Percentiles rank a stretch among this genome's conserved stretches.
Conservation (phyloP, 2,797 vertebrate species). For the Rhyacichthys aspro region DNA sequence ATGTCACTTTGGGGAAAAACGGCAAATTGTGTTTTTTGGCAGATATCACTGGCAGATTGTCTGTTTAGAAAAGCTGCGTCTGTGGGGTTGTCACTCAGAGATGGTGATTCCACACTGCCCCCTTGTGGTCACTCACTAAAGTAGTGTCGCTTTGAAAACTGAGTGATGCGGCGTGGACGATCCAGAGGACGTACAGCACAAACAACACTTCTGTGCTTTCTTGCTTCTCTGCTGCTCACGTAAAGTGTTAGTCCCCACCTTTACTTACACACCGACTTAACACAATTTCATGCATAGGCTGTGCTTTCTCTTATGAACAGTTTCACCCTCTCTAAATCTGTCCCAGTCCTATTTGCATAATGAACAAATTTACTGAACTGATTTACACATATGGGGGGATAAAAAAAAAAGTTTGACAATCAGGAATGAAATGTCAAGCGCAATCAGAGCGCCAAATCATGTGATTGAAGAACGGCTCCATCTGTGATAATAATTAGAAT, state of each 20-base stretch:
- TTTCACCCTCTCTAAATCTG: constrained; percentile 36
- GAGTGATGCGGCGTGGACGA: neutral
- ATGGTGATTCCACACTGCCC: constrained; percentile 78
- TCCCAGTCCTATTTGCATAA: constrained; percentile 54
- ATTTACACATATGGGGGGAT: constrained; percentile 50
- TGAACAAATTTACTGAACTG: constrained; percentile 41
- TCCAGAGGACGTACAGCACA: no score
- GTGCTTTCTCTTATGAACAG: constrained; percentile 19
- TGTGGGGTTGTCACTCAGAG: constrained; percentile 37
- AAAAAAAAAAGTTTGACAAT: constrained; percentile 39
- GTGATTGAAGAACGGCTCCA: constrained; percentile 69
- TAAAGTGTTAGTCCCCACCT: neutral
- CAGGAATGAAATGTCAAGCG: constrained; percentile 67
- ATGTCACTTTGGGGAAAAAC: constrained; percentile 28
- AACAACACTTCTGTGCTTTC: neutral
- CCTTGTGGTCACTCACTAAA: constrained; percentile 68
- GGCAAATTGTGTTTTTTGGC: constrained; percentile 27
- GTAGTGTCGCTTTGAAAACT: constrained; percentile 7
- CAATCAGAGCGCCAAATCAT: constrained; percentile 64
- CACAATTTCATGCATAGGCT: constrained; percentile 12
- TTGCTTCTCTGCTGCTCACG: neutral
- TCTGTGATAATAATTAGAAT: constrained; percentile 69
- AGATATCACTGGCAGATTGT: constrained; percentile 40
- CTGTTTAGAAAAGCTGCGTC: constrained; percentile 21
- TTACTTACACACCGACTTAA: neutral